Evolutionary conservation across 1,140 invertebrate genomes (phyloP), one percentile per base, ranked within the genome.

Genomic region (Rhagoletis pomonella): DNA sequence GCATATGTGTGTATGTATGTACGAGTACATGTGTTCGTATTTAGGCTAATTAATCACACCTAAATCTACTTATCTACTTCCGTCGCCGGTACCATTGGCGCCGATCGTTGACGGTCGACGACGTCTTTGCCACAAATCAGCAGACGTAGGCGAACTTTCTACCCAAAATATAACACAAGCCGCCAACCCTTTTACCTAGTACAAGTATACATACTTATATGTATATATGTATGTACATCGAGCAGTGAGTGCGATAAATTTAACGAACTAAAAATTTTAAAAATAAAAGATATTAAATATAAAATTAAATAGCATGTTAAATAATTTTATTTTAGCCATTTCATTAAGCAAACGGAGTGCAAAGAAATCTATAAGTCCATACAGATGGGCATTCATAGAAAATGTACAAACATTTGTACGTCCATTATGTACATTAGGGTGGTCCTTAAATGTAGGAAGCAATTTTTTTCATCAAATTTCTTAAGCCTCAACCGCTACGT

Each of bases 21-120:
- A 62, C 17, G 60, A 4, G 50, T 55, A 55, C 10, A 55, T 5
- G 50, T 55, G 50, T 55, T 55, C 5, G 50, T 55, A 55, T 14
- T n/a, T 29, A 29, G 29, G n/a, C 12, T 62, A 17, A 62, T 17
- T 29, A 29, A 29, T 17, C 17, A 64, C 9, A 64, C 17, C 4
- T 64, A 64, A n/a, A n/a, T 17, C 62, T 64, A n/a, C 62, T 64
- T 64, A 64, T 64, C 62, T n/a, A 17, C 62, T 64, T 64, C 62
- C 62, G 62, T n/a, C 17, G 10, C 17, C 29, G 29, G 29, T 64
- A 17, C 10, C 17, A 5, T n/a, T 64, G 62, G 62, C 62, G 62
- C 10, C 62, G 62, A 64, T 64, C 62, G 17, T n/a, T 64, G 62
- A 10, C 9, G 62, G 29, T 29, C 29, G 29, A 29, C 29, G 29